phyloP scores from a whole-genome alignment of 2,888 invertebrate species.

The Diplazon laetatorius region DNA sequence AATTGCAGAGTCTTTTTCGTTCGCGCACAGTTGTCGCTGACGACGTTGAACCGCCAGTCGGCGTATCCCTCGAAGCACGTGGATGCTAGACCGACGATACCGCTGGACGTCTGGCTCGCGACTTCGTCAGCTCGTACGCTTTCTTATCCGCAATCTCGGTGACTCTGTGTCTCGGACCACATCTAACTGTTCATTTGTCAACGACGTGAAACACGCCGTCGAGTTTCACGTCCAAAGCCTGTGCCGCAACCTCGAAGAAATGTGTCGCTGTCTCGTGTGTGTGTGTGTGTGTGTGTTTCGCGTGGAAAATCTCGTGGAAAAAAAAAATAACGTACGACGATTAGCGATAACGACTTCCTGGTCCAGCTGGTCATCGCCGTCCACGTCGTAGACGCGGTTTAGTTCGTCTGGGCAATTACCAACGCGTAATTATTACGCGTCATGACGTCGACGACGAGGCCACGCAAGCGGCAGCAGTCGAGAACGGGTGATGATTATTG shows the following conservation, averaged over 20 bases:
- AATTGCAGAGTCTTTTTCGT: slow-evolving; percentile 43
- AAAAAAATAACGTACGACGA: slow-evolving; percentile 16
- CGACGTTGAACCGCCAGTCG: slow-evolving; percentile 14
- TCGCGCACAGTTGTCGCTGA: neutral
- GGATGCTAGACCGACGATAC: slow-evolving; percentile 5
- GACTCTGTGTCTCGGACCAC: slow-evolving; percentile 48
- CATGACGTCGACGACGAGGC: slow-evolving; percentile 8
- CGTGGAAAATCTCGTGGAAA: slow-evolving; percentile 5
- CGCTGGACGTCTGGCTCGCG: slow-evolving; percentile 25
- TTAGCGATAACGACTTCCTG: slow-evolving; percentile 68
- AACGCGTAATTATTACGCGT: slow-evolving; percentile 35
- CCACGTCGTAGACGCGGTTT: neutral
- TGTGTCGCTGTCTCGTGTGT: neutral
- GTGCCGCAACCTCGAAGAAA: neutral
- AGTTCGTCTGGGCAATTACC: slow-evolving; percentile 28
- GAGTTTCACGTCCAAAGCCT: slow-evolving; percentile 29
- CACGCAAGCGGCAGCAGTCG: neutral
- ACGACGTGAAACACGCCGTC: slow-evolving; percentile 39
- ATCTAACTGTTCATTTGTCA: slow-evolving; percentile 73
- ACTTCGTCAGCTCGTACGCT: slow-evolving; percentile 38
- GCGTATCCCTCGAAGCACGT: slow-evolving; percentile 28
- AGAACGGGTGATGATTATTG: slow-evolving; percentile 12
- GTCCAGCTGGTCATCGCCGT: slow-evolving; percentile 38
- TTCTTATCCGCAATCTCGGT: slow-evolving; percentile 72
- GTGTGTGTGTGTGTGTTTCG: too few species aligned